These are phyloP conservation scores for Coccyzus lansbergi DNA, from an alignment of 2,797 vertebrate genomes.

Conservation along the genomic window DNA sequence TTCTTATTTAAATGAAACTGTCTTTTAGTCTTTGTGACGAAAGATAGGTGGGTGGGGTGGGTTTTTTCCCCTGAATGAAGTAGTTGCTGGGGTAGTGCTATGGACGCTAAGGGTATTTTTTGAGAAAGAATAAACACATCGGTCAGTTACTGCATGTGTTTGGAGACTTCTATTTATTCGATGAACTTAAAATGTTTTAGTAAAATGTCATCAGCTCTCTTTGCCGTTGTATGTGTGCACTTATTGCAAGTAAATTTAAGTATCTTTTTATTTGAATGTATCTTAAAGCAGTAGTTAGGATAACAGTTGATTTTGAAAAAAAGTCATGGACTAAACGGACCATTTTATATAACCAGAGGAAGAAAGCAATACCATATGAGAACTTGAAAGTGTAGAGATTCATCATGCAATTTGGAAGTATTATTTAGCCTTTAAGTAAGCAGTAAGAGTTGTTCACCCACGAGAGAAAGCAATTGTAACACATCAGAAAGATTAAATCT, in stretches of 20 bases:
- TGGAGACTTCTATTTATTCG: slow-evolving; percentile 77
- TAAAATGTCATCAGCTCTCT: slow-evolving; percentile 56
- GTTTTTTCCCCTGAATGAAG: slow-evolving; percentile 23
- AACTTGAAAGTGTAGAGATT: slow-evolving; percentile 30
- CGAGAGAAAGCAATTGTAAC: slow-evolving; percentile 58
- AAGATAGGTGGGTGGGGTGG: slow-evolving; percentile 14
- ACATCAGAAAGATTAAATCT: slow-evolving; percentile 58
- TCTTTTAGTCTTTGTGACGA: slow-evolving; percentile 46
- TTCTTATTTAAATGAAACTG: slow-evolving; percentile 54
- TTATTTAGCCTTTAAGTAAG: slow-evolving; percentile 57
- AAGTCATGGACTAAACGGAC: slow-evolving; percentile 41
- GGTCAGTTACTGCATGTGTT: slow-evolving; percentile 66
- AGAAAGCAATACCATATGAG: slow-evolving; percentile 76
- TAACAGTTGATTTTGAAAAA: slow-evolving; percentile 44
- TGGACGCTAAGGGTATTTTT: slow-evolving; percentile 46
- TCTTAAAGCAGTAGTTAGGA: slow-evolving; percentile 77
- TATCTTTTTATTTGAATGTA: slow-evolving; percentile 86
- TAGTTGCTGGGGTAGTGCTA: not conserved
- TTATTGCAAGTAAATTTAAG: slow-evolving; percentile 76
- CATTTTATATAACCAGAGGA: slow-evolving; percentile 65
- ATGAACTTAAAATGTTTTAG: slow-evolving; percentile 56
- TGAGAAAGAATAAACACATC: slow-evolving; percentile 56
- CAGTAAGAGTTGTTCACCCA: slow-evolving; percentile 36
- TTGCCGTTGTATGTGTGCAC: slow-evolving; percentile 68
- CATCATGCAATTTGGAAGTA: not conserved